phyloP scores from a whole-genome alignment of 2,888 invertebrate genomes.

The Dastarcus helophoroides region DNA sequence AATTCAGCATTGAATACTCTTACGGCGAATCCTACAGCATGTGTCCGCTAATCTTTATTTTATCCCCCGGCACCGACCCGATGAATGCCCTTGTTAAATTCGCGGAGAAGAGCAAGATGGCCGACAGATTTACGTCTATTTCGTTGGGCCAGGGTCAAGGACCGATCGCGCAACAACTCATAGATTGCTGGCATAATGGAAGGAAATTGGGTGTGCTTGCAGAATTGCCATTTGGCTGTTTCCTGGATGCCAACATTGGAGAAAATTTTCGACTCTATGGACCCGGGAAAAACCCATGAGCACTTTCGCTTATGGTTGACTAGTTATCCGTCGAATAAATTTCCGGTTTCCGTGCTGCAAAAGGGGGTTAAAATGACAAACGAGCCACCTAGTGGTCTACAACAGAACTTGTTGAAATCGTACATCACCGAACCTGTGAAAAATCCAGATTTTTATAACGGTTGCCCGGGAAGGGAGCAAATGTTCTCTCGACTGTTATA shows the following conservation, averaged over 20 bases:
- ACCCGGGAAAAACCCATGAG: constrained; percentile 53
- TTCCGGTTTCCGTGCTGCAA: constrained; percentile 78
- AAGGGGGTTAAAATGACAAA: constrained; percentile 88
- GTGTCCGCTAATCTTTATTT: constrained; percentile 67
- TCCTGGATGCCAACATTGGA: constrained; percentile 72
- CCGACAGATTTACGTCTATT: constrained; percentile 54
- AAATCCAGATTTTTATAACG: constrained; percentile 64
- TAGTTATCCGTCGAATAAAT: constrained; percentile 75
- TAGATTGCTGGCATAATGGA: constrained; percentile 54
- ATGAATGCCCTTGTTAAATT: constrained; percentile 67
- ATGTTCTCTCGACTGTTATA: constrained; percentile 69
- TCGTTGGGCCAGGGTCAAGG: constrained; percentile 77
- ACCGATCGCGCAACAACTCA: constrained; percentile 58
- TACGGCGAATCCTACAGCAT: constrained; percentile 65
- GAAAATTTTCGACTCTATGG: constrained; percentile 62
- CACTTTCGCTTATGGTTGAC: constrained; percentile 83
- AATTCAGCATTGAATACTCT: constrained; percentile 66
- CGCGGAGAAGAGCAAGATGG: constrained; percentile 58
- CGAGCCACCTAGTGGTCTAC: constrained; percentile 80
- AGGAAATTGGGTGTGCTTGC: constrained; percentile 74
- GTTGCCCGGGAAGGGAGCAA: constrained; percentile 67
- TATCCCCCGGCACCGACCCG: constrained; percentile 72
- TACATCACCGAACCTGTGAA: constrained; percentile 80
- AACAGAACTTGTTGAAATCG: constrained; percentile 74
- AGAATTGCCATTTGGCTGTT: constrained; percentile 76